Base-by-base conservation (phyloP, 2,113 vertebrate species). In the Zosterops borbonicus region DNA sequence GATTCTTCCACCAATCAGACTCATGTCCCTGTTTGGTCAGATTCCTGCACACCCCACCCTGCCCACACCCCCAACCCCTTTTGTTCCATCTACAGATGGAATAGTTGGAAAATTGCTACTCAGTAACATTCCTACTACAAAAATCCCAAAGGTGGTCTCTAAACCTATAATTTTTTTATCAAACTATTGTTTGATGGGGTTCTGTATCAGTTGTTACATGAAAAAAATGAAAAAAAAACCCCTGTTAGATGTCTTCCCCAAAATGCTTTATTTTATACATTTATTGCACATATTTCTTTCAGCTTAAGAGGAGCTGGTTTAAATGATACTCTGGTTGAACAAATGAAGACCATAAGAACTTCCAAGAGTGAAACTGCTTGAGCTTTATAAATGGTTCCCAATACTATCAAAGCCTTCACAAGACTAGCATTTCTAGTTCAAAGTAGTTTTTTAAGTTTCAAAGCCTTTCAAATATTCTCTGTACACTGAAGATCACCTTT, bases 371-470 rank as follows among this genome's bases (percentile, higher is more conserved):
- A 95, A 95, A 83, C 37, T 65, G 37, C 41, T 68, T 44, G 31
- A 68, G 64, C 25, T 85, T 95, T 94, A 17, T 58, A 91, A 60
- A 46, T 68, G 31, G 5, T 85, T 70, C 62, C 29, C 46, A 71
- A 56, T 46, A 71, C 74, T 90, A 79, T 60, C 65, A 68, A 91
- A 94, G 42, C 71, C 65, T 95, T 55, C 27, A 69, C 42, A 41
- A 71, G 96, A 79, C 55, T 37, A 62, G 12, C 41, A 84, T 90
- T 82, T 92, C 68, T 86, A 86, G 55, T 92, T 94, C 46, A 86
- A 62, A 73, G 77, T 69, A 52, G 2, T 50, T 80, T 89, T 91
- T 82, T 7, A 59, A 92, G 50, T 41, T 90, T 86, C 83, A 76
- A 93, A 95, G 71, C 20, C 33, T 90, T 94, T 88, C 75, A 81